Evolutionary conservation across 2,113 vertebrate genomes (phyloP).

Genomic region (Myotis brandtii): DNA sequence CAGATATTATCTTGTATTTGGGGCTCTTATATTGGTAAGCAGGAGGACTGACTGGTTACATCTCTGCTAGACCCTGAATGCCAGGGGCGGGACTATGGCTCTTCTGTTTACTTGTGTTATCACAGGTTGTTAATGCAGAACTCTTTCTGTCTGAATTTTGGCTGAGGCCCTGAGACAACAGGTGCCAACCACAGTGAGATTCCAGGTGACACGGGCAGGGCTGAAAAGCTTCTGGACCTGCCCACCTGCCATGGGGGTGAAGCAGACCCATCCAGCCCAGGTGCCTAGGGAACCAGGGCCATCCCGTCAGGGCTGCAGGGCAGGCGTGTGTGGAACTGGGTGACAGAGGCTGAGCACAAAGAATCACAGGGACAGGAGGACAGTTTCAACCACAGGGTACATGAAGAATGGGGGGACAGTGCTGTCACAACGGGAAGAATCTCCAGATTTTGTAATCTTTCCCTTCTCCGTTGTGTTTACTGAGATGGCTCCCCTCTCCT

Average conservation of each 20-base stretch:
- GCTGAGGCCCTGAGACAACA: neutral
- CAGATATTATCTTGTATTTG: neutral
- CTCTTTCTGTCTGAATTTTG: neutral
- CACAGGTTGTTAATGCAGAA: neutral
- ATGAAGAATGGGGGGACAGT: no score
- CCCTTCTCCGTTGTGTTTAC: neutral
- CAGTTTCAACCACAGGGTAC: fast-evolving
- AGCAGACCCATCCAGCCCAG: neutral
- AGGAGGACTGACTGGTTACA: no score
- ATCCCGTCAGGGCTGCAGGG: neutral
- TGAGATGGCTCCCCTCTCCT: neutral
- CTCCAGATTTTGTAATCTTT: no score
- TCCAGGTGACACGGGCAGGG: neutral
- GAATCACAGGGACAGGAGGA: neutral
- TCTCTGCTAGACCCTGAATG: neutral
- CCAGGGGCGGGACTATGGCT: neutral
- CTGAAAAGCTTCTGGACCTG: neutral
- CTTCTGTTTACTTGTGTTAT: neutral
- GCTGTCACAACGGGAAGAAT: fast-evolving
- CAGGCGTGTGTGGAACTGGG: fast-evolving
- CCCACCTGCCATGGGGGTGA: fast-evolving
- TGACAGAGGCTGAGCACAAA: neutral
- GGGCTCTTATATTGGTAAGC: no score
- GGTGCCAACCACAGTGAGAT: neutral
- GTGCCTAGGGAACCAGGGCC: neutral